These are phyloP conservation scores for Leptoteleia sp. DNA, from an alignment of 1,140 invertebrate genomes.

Conservation along the genomic window DNA sequence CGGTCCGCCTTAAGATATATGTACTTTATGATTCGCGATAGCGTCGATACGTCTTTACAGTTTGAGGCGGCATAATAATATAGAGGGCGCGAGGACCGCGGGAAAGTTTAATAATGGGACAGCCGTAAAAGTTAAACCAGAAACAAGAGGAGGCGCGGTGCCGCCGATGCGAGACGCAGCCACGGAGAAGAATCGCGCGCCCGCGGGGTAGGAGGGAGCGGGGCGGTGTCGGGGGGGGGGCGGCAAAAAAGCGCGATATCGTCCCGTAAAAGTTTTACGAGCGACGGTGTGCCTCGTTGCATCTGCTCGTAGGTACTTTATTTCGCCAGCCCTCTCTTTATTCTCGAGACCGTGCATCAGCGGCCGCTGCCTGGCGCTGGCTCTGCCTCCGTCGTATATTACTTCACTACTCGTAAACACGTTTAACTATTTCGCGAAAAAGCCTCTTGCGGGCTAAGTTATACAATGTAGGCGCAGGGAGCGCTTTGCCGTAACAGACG, in stretches of 20 bases:
- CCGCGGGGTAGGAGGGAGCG: slow-evolving; percentile 16
- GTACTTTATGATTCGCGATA: slow-evolving; percentile 61
- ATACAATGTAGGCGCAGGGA: slow-evolving; percentile 42
- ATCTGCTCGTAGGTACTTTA: slow-evolving; percentile 73
- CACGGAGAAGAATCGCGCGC: too few relatives aligned
- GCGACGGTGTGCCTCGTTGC: slow-evolving; percentile 71
- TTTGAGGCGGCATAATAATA: slow-evolving; percentile 50
- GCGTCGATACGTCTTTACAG: slow-evolving; percentile 46
- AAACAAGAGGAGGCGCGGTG: slow-evolving; percentile 55
- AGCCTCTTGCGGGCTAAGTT: slow-evolving; percentile 52
- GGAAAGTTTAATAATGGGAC: slow-evolving; percentile 73
- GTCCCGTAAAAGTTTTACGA: slow-evolving; percentile 76
- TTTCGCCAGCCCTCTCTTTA: slow-evolving; percentile 67
- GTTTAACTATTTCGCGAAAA: slow-evolving; percentile 61
- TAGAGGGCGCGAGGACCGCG: slow-evolving; percentile 51
- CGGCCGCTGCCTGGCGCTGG: slow-evolving; percentile 25
- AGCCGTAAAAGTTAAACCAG: slow-evolving; percentile 69
- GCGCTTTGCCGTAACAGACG: slow-evolving; percentile 5
- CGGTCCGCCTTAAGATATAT: slow-evolving; percentile 35
- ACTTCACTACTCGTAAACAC: slow-evolving; percentile 70
- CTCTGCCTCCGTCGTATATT: slow-evolving; percentile 65
- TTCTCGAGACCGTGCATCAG: slow-evolving; percentile 63
- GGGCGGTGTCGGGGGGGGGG: background rate
- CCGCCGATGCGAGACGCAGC: too few relatives aligned
- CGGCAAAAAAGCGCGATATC: slow-evolving; percentile 67